Evolutionary conservation across 1,140 invertebrate species (phyloP).

Genomic region (Maconellicoccus hirsutus): DNA sequence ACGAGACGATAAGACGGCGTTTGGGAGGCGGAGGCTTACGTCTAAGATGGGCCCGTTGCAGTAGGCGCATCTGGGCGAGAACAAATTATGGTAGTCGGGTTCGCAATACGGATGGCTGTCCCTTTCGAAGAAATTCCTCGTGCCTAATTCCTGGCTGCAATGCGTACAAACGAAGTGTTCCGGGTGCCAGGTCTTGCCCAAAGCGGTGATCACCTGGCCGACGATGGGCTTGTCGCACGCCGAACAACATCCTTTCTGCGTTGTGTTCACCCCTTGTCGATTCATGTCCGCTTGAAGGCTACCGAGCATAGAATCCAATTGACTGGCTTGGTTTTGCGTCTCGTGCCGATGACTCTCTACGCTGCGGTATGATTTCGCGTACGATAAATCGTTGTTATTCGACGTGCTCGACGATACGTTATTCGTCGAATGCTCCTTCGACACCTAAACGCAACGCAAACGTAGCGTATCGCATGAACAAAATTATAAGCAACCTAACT

Average conservation of each 20-base stretch:
- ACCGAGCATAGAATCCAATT: conserved; percentile 87
- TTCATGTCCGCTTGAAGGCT: conserved; percentile 89
- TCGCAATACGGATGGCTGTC: conserved; percentile 96
- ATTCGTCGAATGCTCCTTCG: background rate
- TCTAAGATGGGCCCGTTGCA: conserved; percentile 97
- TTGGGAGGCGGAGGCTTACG: conserved; percentile 44
- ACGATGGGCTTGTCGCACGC: conserved; percentile 97
- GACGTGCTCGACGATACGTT: background rate
- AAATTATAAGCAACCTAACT: too few relatives aligned
- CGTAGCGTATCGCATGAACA: too few relatives aligned
- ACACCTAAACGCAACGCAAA: background rate
- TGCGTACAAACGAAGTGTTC: conserved; percentile 97
- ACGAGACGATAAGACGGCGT: background rate
- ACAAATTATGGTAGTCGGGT: conserved; percentile 94
- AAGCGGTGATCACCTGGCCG: conserved; percentile 89
- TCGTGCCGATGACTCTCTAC: background rate
- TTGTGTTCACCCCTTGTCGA: conserved; percentile 91
- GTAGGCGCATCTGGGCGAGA: conserved; percentile 94
- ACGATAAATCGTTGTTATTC: conserved; percentile 8
- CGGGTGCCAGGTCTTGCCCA: conserved; percentile 99
- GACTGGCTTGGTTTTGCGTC: conserved; percentile 38
- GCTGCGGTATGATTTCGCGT: conserved; percentile 2
- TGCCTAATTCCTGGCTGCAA: conserved; percentile 91
- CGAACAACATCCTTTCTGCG: conserved; percentile 95
- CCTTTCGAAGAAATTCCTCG: conserved; percentile 96